These are phyloP conservation scores for Metacarcinus magister DNA, from an alignment of 2,888 invertebrate genomes.

Conservation along the genomic window DNA sequence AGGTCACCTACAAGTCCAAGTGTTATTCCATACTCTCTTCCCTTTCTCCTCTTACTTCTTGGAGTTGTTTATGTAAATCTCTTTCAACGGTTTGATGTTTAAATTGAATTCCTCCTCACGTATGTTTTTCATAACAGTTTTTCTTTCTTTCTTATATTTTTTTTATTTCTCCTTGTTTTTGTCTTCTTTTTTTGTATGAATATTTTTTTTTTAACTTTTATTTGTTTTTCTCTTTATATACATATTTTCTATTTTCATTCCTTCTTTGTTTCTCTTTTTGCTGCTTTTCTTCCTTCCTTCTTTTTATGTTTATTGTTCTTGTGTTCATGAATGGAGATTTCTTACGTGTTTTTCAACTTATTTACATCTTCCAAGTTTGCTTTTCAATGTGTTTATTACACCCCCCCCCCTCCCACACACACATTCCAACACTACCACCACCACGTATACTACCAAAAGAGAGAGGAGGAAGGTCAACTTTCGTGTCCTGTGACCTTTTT, in stretches of 20 bases:
- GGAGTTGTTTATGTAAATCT: background rate
- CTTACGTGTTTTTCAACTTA: background rate
- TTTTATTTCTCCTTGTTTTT: background rate
- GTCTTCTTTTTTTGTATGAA: background rate
- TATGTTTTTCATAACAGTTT: background rate
- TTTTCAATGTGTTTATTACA: background rate
- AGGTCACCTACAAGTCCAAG: background rate
- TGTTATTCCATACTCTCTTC: background rate
- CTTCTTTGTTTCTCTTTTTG: background rate
- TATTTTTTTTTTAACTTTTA: background rate
- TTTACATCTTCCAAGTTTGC: background rate
- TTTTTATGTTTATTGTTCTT: background rate
- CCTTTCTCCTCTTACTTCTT: background rate
- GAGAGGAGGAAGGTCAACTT: background rate
- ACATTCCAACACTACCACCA: too few relatives aligned
- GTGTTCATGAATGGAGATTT: background rate
- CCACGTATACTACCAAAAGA: background rate
- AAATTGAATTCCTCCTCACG: background rate
- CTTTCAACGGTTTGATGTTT: background rate
- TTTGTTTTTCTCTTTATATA: background rate
- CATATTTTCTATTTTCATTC: background rate
- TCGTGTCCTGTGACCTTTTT: conserved; percentile 46
- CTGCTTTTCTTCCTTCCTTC: background rate
- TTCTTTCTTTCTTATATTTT: background rate
- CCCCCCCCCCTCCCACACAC: background rate